Evolutionary conservation across 2,113 vertebrate species (phyloP), one percentile per base, ranked within the genome.

Genomic region (Nesoenas mayeri): DNA sequence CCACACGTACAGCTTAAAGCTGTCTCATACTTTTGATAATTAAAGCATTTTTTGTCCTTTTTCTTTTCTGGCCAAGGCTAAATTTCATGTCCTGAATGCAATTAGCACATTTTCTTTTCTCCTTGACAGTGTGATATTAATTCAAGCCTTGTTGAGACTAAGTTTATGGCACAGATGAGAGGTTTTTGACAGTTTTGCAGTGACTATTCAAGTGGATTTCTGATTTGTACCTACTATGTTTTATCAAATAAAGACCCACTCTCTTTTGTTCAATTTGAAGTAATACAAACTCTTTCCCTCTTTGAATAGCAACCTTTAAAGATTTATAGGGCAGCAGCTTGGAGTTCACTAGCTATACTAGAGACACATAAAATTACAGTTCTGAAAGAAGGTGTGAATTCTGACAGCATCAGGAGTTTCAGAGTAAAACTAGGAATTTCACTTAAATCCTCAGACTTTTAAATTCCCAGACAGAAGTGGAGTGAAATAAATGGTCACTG

Each of bases 241-340:
- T 89, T 89, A 79, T 72, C 69, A 89, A 91, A 92, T 64, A 38
- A 86, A 95, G 56, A 89, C 24, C 31, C 19, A n/a, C 28, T 82
- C 26, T 69, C 4, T 91, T 89, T 81, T 79, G 57, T 72, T 89
- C 70, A 69, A 1, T 71, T 84, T 86, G 57, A 95, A 71, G 65
- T 61, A 91, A 67, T 64, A 92, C 15, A 3, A 91, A 89, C 77
- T 89, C 83, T 70, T 71, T 92, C 48, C 42, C 32, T 92, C 66
- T 91, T 91, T 87, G 91, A 95, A 89, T 15, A 95, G 32, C 86
- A 96, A 92, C 89, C 80, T 97, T 93, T 92, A 89, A 96, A 95
- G 89, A 96, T 95, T 96, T 96, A 81, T 95, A 97, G 95, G 96
- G 94, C 93, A 96, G 87, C 96, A 97, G 96, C 95, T 95, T 97